Evolutionary conservation across 2,797 vertebrate genomes (phyloP), one percentile per base, ranked within the genome.

Genomic region (Gallinago solitaria): DNA sequence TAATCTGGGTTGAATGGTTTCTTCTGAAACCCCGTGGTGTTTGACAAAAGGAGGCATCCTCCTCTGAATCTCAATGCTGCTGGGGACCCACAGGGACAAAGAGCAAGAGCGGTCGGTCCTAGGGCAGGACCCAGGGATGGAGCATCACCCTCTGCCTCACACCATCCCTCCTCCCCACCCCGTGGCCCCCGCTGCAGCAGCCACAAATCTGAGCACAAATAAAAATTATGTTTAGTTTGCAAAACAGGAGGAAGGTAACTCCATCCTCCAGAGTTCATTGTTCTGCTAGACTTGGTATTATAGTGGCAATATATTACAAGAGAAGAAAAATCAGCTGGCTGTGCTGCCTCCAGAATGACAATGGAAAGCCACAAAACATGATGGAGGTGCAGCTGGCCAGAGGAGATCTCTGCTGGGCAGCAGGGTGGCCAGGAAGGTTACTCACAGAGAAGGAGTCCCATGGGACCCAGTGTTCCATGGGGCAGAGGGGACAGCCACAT

Each of bases 161-260:
- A 0, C 7, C 1, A 0, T 5, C 50, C 48, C 48, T 41, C n/a
- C 67, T 71, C 41, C 32, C 81, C 5, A 0, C 61, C 74, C 56
- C 45, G 24, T 0, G 1, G 17, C 19, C 23, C 39, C 51, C 32
- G 30, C 78, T 30, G 82, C 88, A 80, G 78, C 91, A 74, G 59
- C 70, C 82, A 89, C 88, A 67, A 75, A 77, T 80, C 76, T 25
- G 79, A 92, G 87, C 51, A n/a, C 76, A 71, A 95, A 93, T 95
- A 91, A 95, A 96, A 95, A 97, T 96, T 88, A 91, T 91, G 95
- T 95, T 97, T 96, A 93, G 94, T 96, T 96, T 96, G 96, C 96
- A 97, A 95, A 95, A 91, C 68, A 91, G 93, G 94, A 87, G 94
- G 84, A 93, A 94, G 94, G 90, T 85, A 87, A 88, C 90, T 92